Evolutionary conservation across 2,888 invertebrate species (phyloP), one percentile per base, ranked within the genome.

Genomic region (Pomacea canaliculata): DNA sequence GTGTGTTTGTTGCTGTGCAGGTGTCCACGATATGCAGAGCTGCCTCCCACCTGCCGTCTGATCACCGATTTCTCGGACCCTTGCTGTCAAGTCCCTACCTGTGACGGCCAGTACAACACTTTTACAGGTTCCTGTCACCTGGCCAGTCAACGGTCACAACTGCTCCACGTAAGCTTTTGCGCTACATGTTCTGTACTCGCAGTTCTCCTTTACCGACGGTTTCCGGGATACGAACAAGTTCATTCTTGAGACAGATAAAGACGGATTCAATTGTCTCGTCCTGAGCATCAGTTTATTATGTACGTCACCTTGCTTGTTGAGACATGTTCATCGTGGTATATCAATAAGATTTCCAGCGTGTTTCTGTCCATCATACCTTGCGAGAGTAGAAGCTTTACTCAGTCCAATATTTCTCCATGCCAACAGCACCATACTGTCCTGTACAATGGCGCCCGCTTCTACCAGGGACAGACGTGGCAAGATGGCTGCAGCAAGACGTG

Each of bases 71-170:
- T 82, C 12, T 66, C 77, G 27, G 84, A 85, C 73, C 82, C 84
- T 0, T 86, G 86, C 76, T 86, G 86, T 76, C 81, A 82, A 71
- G 80, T 83, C 48, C 86, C 85, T 0, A 81, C 81, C 76, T 86
- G 86, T 78, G 71, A 82, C 82, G 71, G 77, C 7, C 56, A 27
- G 16, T 12, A 56, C 68, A 13, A 60, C 74, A 67, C 78, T 59
- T 60, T 23, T 27, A 7, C 5, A 7, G 63, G 63, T 12, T 63
- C 63, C 63, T n/a, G 63, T 63, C 23, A 12, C 63, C 27, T 27
- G 23, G 23, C 63, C 63, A 16, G n/a, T 23, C 63, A 23, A 27
- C 63, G 16, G 27, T 23, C 63, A 63, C 51, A 56, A 56, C 51
- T 56, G 51, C 16, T 10, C 12, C 51, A 10, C 51, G 51, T 56